These are phyloP conservation scores for Zaprionus nigranus DNA, from an alignment of 1,140 invertebrate genomes.

Conservation along the genomic window DNA sequence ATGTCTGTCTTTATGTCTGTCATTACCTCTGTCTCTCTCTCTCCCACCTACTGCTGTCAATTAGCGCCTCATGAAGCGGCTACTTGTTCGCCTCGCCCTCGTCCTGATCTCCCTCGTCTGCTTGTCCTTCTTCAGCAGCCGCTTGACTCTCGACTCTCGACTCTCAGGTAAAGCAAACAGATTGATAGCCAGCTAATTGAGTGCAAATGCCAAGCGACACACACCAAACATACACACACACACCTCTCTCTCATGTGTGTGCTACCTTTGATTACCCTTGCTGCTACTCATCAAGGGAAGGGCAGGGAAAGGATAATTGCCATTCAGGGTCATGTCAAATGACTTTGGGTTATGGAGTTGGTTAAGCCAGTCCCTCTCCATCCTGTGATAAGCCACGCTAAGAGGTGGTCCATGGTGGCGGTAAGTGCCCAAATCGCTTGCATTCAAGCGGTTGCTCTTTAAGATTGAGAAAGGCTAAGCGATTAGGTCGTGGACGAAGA, in stretches of 20 bases:
- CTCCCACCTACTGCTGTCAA: conserved; percentile 31
- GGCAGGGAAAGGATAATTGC: conserved; percentile 61
- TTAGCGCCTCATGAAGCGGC: conserved; percentile 63
- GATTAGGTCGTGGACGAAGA: not conserved
- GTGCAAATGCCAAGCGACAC: conserved; percentile 40
- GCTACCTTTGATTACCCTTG: conserved; percentile 44
- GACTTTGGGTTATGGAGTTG: conserved; percentile 53
- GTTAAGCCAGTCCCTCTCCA: conserved; percentile 27
- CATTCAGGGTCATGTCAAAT: conserved; percentile 63
- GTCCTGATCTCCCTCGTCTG: not conserved
- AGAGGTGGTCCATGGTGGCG: conserved; percentile 41
- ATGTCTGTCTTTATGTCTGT: conserved; percentile 2
- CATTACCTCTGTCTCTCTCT: conserved; percentile 5
- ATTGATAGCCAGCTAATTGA: conserved; percentile 60
- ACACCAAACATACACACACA: not conserved
- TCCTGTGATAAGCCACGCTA: conserved; percentile 50
- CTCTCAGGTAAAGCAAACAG: conserved; percentile 55
- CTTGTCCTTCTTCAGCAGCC: conserved; percentile 15
- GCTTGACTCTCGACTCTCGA: conserved; percentile 11
- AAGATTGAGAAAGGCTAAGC: not conserved
- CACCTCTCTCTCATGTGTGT: not conserved
- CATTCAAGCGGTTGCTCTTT: conserved; percentile 5
- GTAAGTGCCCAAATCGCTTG: conserved; percentile 11
- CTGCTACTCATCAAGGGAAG: conserved; percentile 40
- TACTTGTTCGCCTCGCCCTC: conserved; percentile 39